Conservation (phyloP, 2,888 invertebrate species). For the Pyrochroa serraticornis region DNA sequence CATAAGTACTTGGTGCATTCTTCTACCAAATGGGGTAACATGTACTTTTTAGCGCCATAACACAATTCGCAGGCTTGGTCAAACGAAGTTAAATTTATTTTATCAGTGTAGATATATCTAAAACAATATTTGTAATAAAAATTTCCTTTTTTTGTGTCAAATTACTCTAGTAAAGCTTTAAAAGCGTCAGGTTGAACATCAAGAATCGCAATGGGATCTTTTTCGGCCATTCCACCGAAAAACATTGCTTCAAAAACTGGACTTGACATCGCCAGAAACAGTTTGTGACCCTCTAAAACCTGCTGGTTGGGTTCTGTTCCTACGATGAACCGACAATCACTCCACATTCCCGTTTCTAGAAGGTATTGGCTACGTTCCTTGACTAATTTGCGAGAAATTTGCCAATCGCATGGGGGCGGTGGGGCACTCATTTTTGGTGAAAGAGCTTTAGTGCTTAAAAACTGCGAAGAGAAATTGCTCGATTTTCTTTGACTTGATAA, state of each 20-base stretch:
- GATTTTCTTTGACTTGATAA: too few relatives aligned
- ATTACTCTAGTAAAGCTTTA: slow-evolving; percentile 77
- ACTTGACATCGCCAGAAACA: slow-evolving; percentile 84
- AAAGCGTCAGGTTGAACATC: slow-evolving; percentile 89
- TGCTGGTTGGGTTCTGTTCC: slow-evolving; percentile 79
- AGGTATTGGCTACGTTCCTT: slow-evolving; percentile 76
- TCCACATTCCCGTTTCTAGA: slow-evolving; percentile 81
- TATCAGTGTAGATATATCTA: slow-evolving; percentile 83
- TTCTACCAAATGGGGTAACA: slow-evolving; percentile 82
- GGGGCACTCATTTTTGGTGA: slow-evolving; percentile 58
- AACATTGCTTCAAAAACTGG: slow-evolving; percentile 92
- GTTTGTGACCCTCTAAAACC: slow-evolving; percentile 75
- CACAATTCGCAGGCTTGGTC: slow-evolving; percentile 87
- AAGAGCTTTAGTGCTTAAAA: too few relatives aligned
- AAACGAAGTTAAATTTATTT: slow-evolving; percentile 79
- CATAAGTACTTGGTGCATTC: slow-evolving; percentile 85
- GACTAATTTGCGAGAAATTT: slow-evolving; percentile 72
- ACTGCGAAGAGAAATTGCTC: too few relatives aligned
- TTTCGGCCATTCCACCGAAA: slow-evolving; percentile 82
- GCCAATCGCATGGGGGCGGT: slow-evolving; percentile 72
- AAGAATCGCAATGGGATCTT: slow-evolving; percentile 76
- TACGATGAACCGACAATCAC: slow-evolving; percentile 82
- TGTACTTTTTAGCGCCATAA: slow-evolving; percentile 88
- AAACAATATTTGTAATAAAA: slow-evolving; percentile 37
- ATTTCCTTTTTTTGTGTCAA: slow-evolving; percentile 23